A percentile compares a stretch with the other conserved stretches of the same genome.
Evolutionary conservation across 2,113 vertebrate genomes (phyloP).

Genomic region (Paralichthys olivaceus): DNA sequence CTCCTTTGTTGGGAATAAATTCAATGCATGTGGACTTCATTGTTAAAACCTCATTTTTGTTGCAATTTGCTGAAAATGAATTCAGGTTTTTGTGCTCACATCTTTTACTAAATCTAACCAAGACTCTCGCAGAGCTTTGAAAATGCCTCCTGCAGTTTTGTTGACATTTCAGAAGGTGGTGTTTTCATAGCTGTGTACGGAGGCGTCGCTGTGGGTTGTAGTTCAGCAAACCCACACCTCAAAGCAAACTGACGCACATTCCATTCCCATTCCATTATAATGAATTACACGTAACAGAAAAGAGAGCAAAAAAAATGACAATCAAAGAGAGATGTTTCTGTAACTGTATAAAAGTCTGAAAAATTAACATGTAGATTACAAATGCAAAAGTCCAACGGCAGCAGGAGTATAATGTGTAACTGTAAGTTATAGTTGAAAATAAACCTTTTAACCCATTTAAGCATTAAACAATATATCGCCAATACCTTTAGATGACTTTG

Average conservation of each 20-base stretch:
- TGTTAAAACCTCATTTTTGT: conserved; percentile 6
- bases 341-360: conserved; percentile 6
- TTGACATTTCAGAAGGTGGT: conserved; percentile 45
- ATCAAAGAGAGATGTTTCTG: not conserved
- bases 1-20: not conserved
- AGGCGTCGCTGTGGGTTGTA: not conserved
- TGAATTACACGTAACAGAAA: conserved; percentile 3
- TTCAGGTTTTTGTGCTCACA: not conserved
- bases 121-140: conserved; percentile 7
- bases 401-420: conserved; percentile 33
- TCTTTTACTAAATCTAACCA: not conserved
- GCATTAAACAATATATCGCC: conserved; percentile 13
- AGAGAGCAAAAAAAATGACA: not conserved
- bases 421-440: conserved; percentile 30
- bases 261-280: not conserved
- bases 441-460: conserved; percentile 24
- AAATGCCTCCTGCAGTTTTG: conserved; percentile 4
- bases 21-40: not conserved
- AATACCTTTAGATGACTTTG: conserved; percentile 1
- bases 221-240: conserved; percentile 22
- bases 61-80: not conserved
- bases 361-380: conserved; percentile 34
- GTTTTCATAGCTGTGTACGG: conserved; percentile 14
- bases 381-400: conserved; percentile 17
- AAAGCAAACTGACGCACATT: conserved; percentile 30